Evolutionary conservation across 1,140 invertebrate genomes (phyloP), one percentile per base, ranked within the genome.

Genomic region (Saccostrea cuccullata): DNA sequence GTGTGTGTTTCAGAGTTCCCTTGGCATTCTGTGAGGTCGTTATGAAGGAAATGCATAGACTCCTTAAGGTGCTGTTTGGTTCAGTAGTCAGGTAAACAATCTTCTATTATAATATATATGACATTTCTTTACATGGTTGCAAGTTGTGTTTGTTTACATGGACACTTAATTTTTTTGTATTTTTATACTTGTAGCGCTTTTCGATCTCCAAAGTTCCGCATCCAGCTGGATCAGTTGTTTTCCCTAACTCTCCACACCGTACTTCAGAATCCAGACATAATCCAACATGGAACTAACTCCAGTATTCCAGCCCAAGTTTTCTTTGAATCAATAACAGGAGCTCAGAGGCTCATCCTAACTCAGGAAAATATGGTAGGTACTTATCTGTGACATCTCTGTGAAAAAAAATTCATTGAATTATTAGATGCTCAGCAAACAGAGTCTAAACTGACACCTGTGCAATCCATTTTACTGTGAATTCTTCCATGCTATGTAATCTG

Each of bases 221-320:
- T 84, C 67, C 90, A 92, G 84, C 86, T 91, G 40, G 90, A 92
- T 82, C 91, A 92, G 86, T 73, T 92, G 77, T 92, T 92, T 77
- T 89, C 90, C 2, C 85, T 92, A 58, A 84, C 90, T 8, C 87
- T 92, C 17, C 82, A 86, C 82, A 83, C 84, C 60, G 85, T 88
- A 58, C 56, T 83, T 55, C 87, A 88, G 56, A 89, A 58, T 84
- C 84, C 88, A 58, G 85, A 86, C 40, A 70, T 89, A n/a, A 77
- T 77, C 8, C 85, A 40, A 55, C 85, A 70, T 26, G 64, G 64
- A 55, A 20, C 70, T n/a, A 26, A 47, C 23, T 87, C 87, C 82
- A 90, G 86, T 87, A 82, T 85, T 23, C 64, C 87, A 26, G 77
- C 56, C 47, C 84, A 87, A 17, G 67, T 83, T 11, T 87, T 88